Percentiles rank a stretch among this genome's conserved stretches.
These are phyloP conservation scores for Synanthedon tipuliformis DNA, from an alignment of 2,888 invertebrate genomes.

Conservation along the genomic window DNA sequence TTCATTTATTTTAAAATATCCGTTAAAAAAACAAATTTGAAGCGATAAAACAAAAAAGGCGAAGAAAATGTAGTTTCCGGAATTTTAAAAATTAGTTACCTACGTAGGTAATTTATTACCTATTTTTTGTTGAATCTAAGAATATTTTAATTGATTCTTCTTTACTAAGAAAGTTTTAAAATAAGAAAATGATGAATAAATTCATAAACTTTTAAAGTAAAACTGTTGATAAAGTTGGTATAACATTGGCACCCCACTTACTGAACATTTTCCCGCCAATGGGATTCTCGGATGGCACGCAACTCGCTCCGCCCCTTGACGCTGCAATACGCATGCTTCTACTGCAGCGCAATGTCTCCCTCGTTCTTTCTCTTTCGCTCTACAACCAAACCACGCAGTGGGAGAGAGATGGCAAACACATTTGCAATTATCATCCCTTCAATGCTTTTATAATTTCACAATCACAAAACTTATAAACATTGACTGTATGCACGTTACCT, in stretches of 20 bases:
- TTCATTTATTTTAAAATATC: too few relatives aligned
- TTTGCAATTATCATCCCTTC: constrained; percentile 36
- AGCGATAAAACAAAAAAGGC: too few relatives aligned
- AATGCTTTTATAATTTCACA: too few relatives aligned
- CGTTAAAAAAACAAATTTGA: too few relatives aligned
- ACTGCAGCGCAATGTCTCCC: constrained; percentile 33
- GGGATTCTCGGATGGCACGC: constrained; percentile 32
- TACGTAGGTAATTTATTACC: too few relatives aligned
- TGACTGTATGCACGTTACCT: not conserved
- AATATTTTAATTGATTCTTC: constrained; percentile 2
- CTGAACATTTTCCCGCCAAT: constrained; percentile 40
- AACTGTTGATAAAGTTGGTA: constrained; percentile 47
- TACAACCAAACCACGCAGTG: constrained; percentile 12
- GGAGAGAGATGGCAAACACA: constrained; percentile 29
- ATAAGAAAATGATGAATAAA: constrained; percentile 18
- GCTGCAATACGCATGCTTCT: constrained; percentile 62
- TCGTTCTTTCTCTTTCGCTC: constrained; percentile 36
- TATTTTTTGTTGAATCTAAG: too few relatives aligned
- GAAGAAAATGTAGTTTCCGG: too few relatives aligned
- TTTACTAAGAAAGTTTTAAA: constrained; percentile 23
- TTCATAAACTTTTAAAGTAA: constrained; percentile 52
- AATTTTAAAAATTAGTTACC: too few relatives aligned
- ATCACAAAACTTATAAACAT: not conserved
- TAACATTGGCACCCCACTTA: constrained; percentile 47
- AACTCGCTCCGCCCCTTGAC: constrained; percentile 50